A percentile compares a stretch with the other conserved stretches of the same genome.
Evolutionary conservation across 2,888 invertebrate genomes (phyloP).

Genomic region (Meghimatium bilineatum): DNA sequence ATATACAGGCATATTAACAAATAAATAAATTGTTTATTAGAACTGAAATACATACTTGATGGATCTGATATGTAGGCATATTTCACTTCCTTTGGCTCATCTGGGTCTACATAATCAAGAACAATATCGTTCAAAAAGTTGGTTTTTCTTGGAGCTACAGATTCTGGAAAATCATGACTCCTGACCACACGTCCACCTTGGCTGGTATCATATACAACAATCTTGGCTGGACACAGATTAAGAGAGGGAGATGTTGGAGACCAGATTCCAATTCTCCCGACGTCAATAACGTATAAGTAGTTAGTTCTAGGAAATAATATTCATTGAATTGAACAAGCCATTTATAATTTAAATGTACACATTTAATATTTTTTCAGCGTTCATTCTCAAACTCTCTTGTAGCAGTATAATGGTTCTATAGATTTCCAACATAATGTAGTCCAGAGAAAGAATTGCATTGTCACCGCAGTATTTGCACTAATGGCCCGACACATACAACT

Average conservation of each 20-base stretch:
- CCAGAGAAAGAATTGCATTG: too few relatives aligned
- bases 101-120: conserved; percentile 55
- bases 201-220: conserved; percentile 50
- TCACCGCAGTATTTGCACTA: too few relatives aligned
- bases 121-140: conserved; percentile 67
- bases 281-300: conserved; percentile 66
- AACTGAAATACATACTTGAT: conserved; percentile 35
- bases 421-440: too few relatives aligned
- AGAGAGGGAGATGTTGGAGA: conserved; percentile 33
- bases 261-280: conserved; percentile 54
- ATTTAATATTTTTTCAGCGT: too few relatives aligned
- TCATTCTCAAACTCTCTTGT: too few relatives aligned
- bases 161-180: conserved; percentile 44
- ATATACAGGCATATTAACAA: too few relatives aligned
- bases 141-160: conserved; percentile 6
- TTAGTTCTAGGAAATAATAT: conserved; percentile 50
- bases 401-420: too few relatives aligned
- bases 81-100: conserved; percentile 54
- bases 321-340: neutral
- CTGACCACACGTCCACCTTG: conserved; percentile 43
- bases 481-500: too few relatives aligned
- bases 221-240: conserved; percentile 63
- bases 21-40: too few relatives aligned
- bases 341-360: too few relatives aligned
- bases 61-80: conserved; percentile 66